These are phyloP conservation scores for Dromas ardeola DNA, from an alignment of 2,113 vertebrate genomes.

Conservation along the genomic window DNA sequence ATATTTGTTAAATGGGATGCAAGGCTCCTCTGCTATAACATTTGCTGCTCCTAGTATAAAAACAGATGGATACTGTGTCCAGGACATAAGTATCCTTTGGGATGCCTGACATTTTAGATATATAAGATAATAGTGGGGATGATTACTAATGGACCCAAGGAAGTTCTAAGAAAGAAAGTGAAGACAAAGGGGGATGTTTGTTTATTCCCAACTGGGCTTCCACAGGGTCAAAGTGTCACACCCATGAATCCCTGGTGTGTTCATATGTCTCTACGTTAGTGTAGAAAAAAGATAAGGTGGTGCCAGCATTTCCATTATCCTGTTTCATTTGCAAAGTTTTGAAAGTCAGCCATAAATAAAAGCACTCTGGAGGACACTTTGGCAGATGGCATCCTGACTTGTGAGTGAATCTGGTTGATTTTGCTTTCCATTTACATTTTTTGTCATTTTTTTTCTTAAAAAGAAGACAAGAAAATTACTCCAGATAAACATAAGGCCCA, in stretches of 20 bases:
- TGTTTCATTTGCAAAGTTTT: slow-evolving; percentile 23
- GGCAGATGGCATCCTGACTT: slow-evolving; percentile 4
- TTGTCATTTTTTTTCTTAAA: neutral
- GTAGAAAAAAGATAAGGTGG: slow-evolving; percentile 22
- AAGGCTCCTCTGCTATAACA: neutral
- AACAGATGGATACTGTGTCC: neutral
- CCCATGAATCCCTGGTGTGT: neutral
- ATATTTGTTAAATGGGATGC: neutral
- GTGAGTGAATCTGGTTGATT: neutral
- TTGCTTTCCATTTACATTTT: slow-evolving; percentile 34
- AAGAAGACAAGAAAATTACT: slow-evolving; percentile 27
- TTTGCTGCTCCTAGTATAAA: neutral
- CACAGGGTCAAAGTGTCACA: neutral
- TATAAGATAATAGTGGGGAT: neutral
- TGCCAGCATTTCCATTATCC: slow-evolving; percentile 41
- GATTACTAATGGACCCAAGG: neutral
- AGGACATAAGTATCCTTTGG: neutral
- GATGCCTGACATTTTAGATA: neutral
- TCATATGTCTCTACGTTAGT: neutral
- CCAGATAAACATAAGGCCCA: slow-evolving; percentile 66
- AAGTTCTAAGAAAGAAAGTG: slow-evolving; percentile 6
- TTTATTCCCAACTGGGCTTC: neutral
- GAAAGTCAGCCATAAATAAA: slow-evolving; percentile 42
- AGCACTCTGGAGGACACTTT: slow-evolving; percentile 24
- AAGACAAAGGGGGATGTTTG: neutral